Percentiles rank a stretch among this genome's conserved stretches.
These are phyloP conservation scores for Syndactyla subalaris DNA, from an alignment of 2,797 vertebrate genomes.

Conservation along the genomic window DNA sequence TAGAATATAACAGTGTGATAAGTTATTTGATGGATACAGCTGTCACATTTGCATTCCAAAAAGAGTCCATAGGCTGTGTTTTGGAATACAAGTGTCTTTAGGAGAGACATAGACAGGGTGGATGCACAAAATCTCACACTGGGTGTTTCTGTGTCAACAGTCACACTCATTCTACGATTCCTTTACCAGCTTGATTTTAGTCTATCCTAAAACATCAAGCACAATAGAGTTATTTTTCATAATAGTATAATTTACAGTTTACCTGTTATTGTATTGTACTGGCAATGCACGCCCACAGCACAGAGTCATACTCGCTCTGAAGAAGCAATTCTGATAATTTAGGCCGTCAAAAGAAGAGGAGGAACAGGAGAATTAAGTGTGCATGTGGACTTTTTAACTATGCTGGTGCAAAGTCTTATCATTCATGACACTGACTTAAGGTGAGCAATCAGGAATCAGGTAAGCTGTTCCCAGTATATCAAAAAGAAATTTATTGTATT, in stretches of 20 bases:
- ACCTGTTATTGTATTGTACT: background rate
- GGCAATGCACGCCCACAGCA: background rate
- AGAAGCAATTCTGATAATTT: background rate
- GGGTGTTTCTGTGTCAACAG: background rate
- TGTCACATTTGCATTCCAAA: background rate
- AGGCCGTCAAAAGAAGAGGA: background rate
- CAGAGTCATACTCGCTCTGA: background rate
- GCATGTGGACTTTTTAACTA: background rate
- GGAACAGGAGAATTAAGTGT: background rate
- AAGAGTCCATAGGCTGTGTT: background rate
- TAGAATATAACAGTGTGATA: background rate
- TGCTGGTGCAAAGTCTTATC: background rate
- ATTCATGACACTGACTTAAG: background rate
- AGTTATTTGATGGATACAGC: background rate
- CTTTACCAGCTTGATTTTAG: background rate
- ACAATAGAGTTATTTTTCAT: background rate
- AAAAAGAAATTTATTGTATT: background rate
- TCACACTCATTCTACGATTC: background rate
- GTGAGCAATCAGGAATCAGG: fast-evolving
- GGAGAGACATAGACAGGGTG: background rate
- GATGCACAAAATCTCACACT: background rate
- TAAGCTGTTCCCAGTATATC: background rate
- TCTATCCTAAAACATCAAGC: background rate
- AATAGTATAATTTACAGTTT: background rate
- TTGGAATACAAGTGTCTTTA: background rate